Percentiles rank a stretch among this genome's conserved stretches.
Conservation (phyloP, 2,797 vertebrate species). For the Muscicapa striata region DNA sequence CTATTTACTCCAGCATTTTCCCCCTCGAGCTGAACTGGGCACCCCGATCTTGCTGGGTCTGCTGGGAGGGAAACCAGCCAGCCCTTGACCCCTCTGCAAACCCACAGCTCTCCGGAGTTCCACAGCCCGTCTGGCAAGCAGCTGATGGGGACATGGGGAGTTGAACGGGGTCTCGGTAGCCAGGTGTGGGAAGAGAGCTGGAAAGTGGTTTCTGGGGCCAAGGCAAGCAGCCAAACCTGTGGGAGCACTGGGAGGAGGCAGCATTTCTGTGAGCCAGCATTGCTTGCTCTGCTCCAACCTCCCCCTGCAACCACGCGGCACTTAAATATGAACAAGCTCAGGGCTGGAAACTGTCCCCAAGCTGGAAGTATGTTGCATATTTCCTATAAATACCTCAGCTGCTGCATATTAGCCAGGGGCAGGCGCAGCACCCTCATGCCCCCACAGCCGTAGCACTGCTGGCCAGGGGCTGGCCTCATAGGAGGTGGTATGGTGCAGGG, state of each 20-base stretch:
- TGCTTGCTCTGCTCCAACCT: rapidly evolving
- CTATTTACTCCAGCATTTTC: neutral
- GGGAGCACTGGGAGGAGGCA: neutral
- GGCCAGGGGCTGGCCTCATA: rapidly evolving
- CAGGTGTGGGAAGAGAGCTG: rapidly evolving
- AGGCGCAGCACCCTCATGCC: neutral
- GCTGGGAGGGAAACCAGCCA: neutral
- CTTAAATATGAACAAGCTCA: neutral
- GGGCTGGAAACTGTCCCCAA: neutral
- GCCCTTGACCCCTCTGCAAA: neutral
- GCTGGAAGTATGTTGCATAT: neutral
- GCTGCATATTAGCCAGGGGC: neutral
- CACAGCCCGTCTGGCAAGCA: rapidly evolving
- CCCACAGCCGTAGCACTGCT: neutral
- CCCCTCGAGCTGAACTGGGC: neutral
- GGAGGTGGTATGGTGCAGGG: neutral
- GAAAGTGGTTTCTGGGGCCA: neutral
- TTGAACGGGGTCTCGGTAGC: rapidly evolving
- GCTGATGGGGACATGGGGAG: neutral
- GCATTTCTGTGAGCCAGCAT: rapidly evolving
- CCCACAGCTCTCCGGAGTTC: rapidly evolving
- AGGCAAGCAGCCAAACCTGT: neutral
- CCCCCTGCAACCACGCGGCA: rapidly evolving
- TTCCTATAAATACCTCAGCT: neutral
- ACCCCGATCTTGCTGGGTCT: rapidly evolving